Evolutionary conservation across 2,797 vertebrate species (phyloP), one percentile per base, ranked within the genome.

Genomic region (Gallinago solitaria): DNA sequence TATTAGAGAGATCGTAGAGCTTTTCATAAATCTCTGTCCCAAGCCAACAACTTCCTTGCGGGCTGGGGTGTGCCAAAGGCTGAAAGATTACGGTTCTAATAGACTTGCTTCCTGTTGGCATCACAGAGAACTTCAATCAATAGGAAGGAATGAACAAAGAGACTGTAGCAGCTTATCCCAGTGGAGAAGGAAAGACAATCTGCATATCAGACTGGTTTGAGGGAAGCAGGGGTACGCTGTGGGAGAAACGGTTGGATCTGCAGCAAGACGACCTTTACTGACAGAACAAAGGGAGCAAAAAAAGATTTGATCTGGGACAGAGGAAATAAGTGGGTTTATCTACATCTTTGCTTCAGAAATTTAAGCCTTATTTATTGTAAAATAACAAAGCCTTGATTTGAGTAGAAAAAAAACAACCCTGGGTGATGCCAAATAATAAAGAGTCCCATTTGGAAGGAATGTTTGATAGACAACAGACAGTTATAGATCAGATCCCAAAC

Each of bases 11-110:
- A 93, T 76, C 0, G 4, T 32, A 74, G 65, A 70, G 83, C 61
- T 92, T 81, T 93, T 91, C 70, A 87, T 83, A 93, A 96, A 87
- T 84, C 80, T 90, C 51, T 68, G 43, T 51, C 80, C 67, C 70
- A 83, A 89, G 70, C 77, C 88, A 95, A 93, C 32, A 60, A 67
- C 47, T 93, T 73, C 59, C 82, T 75, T 74, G 47, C 18, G 86
- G 59, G 47, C 35, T 91, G 77, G 53, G 41, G 9, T 24, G 9
- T 95, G 93, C 80, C 89, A 86, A 84, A 94, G 35, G 77, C 83
- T 94, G 74, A 69, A 91, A 83, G 59, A 95, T 90, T 82, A 90
- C 1, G 4, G 60, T 75, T 64, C 68, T 90, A 68, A 63, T 28
- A 67, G 60, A 83, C 35, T 82, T 63, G 43, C 47, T 95, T 94